A percentile compares a stretch with the other conserved stretches of the same genome.
These are phyloP conservation scores for Drosophila mauritiana DNA, from an alignment of 1,140 invertebrate genomes.

Conservation along the genomic window DNA sequence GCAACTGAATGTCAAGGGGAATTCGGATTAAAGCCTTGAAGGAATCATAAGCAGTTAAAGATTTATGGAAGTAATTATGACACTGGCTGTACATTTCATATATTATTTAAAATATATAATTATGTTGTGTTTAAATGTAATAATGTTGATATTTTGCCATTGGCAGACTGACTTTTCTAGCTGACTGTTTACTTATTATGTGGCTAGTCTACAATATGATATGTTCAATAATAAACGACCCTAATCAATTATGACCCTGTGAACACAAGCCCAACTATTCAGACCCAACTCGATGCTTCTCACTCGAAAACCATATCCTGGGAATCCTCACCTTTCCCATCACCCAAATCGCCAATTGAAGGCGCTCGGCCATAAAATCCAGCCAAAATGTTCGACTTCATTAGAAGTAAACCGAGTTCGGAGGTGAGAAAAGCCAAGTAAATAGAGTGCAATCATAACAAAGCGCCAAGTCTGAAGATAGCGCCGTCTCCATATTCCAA, in stretches of 20 bases:
- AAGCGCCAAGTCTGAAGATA: conserved; percentile 67
- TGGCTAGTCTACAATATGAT: not conserved
- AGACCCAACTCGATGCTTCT: not conserved
- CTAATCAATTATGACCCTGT: conserved; percentile 5
- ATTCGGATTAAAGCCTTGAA: not conserved
- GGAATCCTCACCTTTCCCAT: conserved; percentile 21
- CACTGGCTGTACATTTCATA: too few species aligned
- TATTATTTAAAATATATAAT: too few species aligned
- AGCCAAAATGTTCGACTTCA: conserved; percentile 62
- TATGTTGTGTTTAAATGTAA: too few species aligned
- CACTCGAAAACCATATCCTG: not conserved
- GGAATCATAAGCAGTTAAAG: too few species aligned
- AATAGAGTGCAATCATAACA: conserved; percentile 65
- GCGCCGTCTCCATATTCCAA: conserved; percentile 47
- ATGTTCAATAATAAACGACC: not conserved
- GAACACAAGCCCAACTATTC: not conserved
- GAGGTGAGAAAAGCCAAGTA: conserved; percentile 71
- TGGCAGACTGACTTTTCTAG: too few species aligned
- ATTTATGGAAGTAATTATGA: too few species aligned
- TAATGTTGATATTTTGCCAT: too few species aligned
- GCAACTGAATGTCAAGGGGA: not conserved
- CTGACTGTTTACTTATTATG: too few species aligned
- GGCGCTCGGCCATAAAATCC: conserved; percentile 31
- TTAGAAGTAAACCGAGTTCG: conserved; percentile 72
- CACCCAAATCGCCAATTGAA: conserved; percentile 13